Percentiles rank a stretch among this genome's conserved stretches.
Evolutionary conservation across 1,140 invertebrate genomes (phyloP).

Genomic region (Psilanteris sp.): DNA sequence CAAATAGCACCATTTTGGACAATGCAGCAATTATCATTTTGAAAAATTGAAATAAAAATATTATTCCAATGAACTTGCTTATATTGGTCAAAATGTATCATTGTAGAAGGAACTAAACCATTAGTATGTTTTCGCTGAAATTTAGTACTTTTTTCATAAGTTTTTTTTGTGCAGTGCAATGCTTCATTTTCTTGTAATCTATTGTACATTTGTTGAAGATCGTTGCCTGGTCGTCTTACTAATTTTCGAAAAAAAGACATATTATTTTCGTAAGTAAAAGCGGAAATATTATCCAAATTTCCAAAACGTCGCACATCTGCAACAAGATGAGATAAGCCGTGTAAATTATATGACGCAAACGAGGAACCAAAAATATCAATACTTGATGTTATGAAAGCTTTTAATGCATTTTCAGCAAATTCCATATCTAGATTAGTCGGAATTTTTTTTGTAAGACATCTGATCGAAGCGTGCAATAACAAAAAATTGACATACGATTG

Average conservation of each 20-base stretch:
- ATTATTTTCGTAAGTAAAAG: slow-evolving; percentile 53
- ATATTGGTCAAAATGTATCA: background rate
- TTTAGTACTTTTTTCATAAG: background rate
- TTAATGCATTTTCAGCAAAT: slow-evolving; percentile 17
- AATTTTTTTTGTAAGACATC: slow-evolving; percentile 27
- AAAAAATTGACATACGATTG: slow-evolving; percentile 34
- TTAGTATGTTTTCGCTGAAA: background rate
- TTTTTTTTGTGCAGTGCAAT: no score
- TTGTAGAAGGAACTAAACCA: background rate
- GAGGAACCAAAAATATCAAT: slow-evolving; percentile 18
- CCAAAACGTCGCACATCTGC: slow-evolving; percentile 35
- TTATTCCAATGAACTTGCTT: background rate
- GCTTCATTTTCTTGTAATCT: slow-evolving; percentile 13
- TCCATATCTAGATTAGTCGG: background rate
- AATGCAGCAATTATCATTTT: slow-evolving; percentile 35
- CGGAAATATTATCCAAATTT: slow-evolving; percentile 28
- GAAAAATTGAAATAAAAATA: background rate
- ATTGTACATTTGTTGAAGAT: slow-evolving; percentile 28
- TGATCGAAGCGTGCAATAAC: slow-evolving; percentile 30
- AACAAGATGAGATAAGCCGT: background rate
- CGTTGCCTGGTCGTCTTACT: slow-evolving; percentile 8
- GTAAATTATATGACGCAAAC: slow-evolving; percentile 34
- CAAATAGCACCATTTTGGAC: slow-evolving; percentile 27
- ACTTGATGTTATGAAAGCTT: slow-evolving; percentile 11
- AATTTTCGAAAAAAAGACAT: slow-evolving; percentile 32